Percentiles rank a stretch among this genome's conserved stretches.
Evolutionary conservation across 2,797 vertebrate genomes (phyloP).

Genomic region (Halcyon chelicuti): DNA sequence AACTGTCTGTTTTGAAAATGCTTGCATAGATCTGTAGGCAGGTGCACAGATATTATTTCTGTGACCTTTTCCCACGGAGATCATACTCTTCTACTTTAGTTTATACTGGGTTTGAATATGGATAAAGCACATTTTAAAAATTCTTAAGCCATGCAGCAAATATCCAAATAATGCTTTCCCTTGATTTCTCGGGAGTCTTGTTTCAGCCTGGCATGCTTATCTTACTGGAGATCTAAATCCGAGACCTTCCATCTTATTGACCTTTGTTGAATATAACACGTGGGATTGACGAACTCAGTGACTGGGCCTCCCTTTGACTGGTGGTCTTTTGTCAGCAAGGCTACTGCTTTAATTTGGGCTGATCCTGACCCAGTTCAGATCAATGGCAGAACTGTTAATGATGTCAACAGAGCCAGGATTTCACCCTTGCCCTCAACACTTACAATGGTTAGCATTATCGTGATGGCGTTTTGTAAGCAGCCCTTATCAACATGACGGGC

Average conservation of each 20-base stretch:
- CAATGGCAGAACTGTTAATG: constrained; percentile 8
- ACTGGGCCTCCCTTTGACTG: not conserved
- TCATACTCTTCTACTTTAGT: constrained; percentile 4
- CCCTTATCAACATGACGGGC: not conserved
- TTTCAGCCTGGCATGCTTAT: constrained; percentile 12
- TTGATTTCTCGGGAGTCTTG: constrained; percentile 17
- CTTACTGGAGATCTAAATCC: not conserved
- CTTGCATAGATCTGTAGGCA: constrained; percentile 37
- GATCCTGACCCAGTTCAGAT: not conserved
- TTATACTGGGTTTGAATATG: constrained; percentile 15
- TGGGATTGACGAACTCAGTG: not conserved
- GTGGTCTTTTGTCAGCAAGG: not conserved
- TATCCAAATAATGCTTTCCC: constrained; percentile 17
- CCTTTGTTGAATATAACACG: not conserved
- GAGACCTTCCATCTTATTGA: not conserved
- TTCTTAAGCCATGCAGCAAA: not conserved
- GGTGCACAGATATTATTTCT: constrained; percentile 59
- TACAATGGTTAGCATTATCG: not conserved
- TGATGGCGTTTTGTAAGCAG: not conserved
- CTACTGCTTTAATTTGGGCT: not conserved
- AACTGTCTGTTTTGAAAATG: constrained; percentile 46
- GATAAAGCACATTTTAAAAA: constrained; percentile 21
- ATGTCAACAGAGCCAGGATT: constrained; percentile 11
- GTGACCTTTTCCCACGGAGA: constrained; percentile 51
- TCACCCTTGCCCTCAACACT: not conserved